A percentile compares a stretch with the other conserved stretches of the same genome.
These are phyloP conservation scores for Enteromius afrohamiltoni DNA, from an alignment of 2,797 vertebrate genomes.

Conservation along the genomic window DNA sequence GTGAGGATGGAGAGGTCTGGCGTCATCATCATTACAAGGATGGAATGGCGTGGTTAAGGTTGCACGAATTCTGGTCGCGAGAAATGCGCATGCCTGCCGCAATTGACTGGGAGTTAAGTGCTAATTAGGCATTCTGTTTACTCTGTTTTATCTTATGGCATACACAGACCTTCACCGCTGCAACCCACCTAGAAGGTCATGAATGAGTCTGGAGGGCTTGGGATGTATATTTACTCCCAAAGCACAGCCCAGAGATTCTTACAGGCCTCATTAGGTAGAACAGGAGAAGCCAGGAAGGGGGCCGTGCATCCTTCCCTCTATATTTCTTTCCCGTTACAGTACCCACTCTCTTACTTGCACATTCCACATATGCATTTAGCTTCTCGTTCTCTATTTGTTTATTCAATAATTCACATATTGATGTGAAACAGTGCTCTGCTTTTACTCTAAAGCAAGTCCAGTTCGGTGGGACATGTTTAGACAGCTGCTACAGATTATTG, in stretches of 20 bases:
- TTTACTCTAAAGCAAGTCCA: constrained; percentile 64
- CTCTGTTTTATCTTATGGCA: constrained; percentile 24
- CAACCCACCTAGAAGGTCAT: constrained; percentile 7
- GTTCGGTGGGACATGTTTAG: constrained; percentile 74
- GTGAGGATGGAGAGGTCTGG: constrained; percentile 23
- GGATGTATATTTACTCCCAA: constrained; percentile 33
- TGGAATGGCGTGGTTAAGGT: constrained; percentile 20
- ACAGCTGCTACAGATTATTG: constrained; percentile 74
- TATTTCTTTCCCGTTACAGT: constrained; percentile 58
- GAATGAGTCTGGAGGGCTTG: constrained; percentile 38
- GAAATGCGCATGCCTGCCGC: constrained; percentile 21
- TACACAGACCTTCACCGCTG: constrained; percentile 35
- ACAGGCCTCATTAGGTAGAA: constrained; percentile 41
- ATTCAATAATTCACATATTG: constrained; percentile 73
- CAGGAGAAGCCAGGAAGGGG: constrained; percentile 42
- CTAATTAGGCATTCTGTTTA: constrained; percentile 52
- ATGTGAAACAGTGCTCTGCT: constrained; percentile 67
- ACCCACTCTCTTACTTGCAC: constrained; percentile 57
- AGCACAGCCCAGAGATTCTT: constrained; percentile 39
- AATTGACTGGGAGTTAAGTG: constrained; percentile 46
- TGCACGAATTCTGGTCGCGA: background rate
- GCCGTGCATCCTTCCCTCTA: constrained; percentile 36
- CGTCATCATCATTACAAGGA: constrained; percentile 32
- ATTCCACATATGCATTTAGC: constrained; percentile 70
- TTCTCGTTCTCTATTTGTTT: constrained; percentile 74